Evolutionary conservation across 2,888 invertebrate genomes (phyloP).

Genomic region (Melieria omissa): DNA sequence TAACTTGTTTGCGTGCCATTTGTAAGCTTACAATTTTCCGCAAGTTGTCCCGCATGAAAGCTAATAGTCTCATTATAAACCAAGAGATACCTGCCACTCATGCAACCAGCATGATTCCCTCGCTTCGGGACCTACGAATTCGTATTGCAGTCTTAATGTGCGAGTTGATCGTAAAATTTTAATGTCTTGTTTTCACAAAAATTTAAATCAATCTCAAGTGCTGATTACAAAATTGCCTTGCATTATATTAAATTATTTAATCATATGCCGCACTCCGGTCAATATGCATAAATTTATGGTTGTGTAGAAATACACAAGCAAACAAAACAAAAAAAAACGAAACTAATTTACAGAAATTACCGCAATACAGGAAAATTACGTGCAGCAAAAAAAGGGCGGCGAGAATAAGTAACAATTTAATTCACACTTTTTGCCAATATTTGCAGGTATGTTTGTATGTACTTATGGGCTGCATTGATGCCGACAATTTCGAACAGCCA

Average conservation of each 20-base stretch:
- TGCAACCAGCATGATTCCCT: too few relatives aligned
- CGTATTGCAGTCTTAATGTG: too few relatives aligned
- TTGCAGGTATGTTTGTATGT: not conserved
- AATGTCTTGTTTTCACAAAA: conserved; percentile 26
- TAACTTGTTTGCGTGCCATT: too few relatives aligned
- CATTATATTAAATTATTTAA: conserved; percentile 36
- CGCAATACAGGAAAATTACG: not conserved
- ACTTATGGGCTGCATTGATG: conserved; percentile 1
- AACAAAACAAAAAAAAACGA: not conserved
- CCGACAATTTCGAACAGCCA: conserved; percentile 8
- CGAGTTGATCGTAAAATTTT: conserved; percentile 10
- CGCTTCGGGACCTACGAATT: too few relatives aligned
- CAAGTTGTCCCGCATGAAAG: too few relatives aligned
- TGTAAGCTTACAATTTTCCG: too few relatives aligned
- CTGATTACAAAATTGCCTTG: conserved; percentile 9
- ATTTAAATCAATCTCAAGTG: conserved; percentile 33
- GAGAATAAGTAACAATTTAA: not conserved
- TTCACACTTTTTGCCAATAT: not conserved
- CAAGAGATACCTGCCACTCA: too few relatives aligned
- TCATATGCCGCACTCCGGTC: conserved; percentile 4
- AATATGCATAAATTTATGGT: not conserved
- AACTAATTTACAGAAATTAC: not conserved
- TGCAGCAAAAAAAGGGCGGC: not conserved
- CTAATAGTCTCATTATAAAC: too few relatives aligned
- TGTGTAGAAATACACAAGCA: not conserved